A percentile compares a stretch with the other conserved stretches of the same genome.
phyloP scores from a whole-genome alignment of 2,888 invertebrate genomes.

The Eilema griseolum region DNA sequence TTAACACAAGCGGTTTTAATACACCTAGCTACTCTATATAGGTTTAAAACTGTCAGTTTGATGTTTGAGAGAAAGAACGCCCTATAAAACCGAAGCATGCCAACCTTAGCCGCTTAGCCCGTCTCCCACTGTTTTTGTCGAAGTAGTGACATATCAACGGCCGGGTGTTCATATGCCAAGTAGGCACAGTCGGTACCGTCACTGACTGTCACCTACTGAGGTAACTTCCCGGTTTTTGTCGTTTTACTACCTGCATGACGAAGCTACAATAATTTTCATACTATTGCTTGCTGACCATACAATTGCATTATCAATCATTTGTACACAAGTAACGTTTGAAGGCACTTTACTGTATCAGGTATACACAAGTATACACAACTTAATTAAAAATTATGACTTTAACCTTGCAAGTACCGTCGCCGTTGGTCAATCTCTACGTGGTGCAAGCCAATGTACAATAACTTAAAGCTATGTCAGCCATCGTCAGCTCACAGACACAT shows the following conservation, averaged over 20 bases:
- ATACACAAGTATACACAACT: constrained; percentile 19
- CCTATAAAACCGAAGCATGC: no score
- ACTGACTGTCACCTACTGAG: no score
- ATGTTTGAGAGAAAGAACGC: no score
- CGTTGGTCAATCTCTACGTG: constrained; percentile 46
- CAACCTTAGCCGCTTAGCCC: no score
- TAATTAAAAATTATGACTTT: constrained; percentile 45
- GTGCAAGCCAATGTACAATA: constrained; percentile 46
- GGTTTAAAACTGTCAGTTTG: no score
- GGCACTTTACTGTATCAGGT: constrained; percentile 23
- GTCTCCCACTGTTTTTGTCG: not conserved
- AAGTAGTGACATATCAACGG: no score
- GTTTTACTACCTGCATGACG: not conserved
- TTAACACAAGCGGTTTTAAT: no score
- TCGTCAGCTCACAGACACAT: constrained; percentile 34
- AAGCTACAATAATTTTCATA: not conserved
- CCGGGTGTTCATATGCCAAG: no score
- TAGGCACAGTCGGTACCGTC: not conserved
- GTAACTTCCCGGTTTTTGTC: no score
- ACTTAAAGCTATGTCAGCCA: constrained; percentile 33
- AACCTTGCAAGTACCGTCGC: constrained; percentile 38
- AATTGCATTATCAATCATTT: constrained; percentile 27
- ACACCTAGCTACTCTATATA: no score
- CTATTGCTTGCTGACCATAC: constrained; percentile 24
- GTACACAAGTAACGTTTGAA: constrained; percentile 19